Base-by-base conservation (phyloP, 2,888 invertebrate genomes). In the Oligia strigilis region DNA sequence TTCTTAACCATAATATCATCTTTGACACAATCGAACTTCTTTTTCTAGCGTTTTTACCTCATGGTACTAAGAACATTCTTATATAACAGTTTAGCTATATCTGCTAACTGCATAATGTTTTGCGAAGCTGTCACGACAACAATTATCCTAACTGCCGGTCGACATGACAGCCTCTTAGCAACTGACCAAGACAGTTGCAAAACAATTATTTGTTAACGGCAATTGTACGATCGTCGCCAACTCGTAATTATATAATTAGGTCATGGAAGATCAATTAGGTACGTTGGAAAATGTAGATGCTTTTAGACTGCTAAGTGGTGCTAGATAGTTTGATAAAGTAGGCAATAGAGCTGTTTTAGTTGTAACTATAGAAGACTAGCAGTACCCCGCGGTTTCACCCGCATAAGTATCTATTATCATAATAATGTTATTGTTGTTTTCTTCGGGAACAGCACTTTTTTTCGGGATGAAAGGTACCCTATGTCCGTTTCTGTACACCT, bases 231-330 rank as follows among this genome's bases (percentile, higher is more conserved):
- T 79, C 72, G 83, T 80, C 62, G 84, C 55, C 36, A 66, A 55
- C 79, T 72, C 17, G 87, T 84, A 88, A 89, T 88, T 88, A 88
- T 79, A 89, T 79, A 88, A 88, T 88, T 83, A 62, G 90, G 86
- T 81, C 88, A 85, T 71, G 75, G 84, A 78, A 80, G 78, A 80
- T 75, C 80, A 77, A 80, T 86, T 84, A 78, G 66, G 49, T 62
- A 52, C 73, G 55, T 62, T 60, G 64, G 64, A 46, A 65, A 87
- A 79, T 65, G n/a, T 60, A 36, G 72, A 36, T 77, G 60, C n/a
- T 64, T 60, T 52, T 40, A 58, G 8, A 73, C 5, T 73, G 14
- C 13, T 78, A 64, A 62, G 52, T 72, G 49, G 40, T 64, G 14
- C 43, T 66, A 43, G 13, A 14, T 43, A 23, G 43, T 69, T 60